Evolutionary conservation across 2,888 invertebrate genomes (phyloP).

Genomic region (Agrotis ipsilon): DNA sequence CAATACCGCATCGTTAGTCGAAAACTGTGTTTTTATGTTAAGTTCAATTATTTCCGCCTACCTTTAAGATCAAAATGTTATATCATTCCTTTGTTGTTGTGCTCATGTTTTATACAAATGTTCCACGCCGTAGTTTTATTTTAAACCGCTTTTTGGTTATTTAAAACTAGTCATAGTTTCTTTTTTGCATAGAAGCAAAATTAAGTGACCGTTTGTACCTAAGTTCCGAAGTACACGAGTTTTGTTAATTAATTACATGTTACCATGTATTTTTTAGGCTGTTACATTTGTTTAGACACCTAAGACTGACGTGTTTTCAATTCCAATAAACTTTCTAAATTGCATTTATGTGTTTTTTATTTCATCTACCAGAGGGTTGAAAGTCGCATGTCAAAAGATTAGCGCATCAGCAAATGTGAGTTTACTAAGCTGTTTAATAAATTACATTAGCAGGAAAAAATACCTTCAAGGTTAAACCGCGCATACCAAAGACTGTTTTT

Average conservation of each 20-base stretch:
- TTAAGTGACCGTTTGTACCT: conserved; percentile 11
- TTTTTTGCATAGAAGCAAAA: not conserved
- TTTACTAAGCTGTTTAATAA: too few species aligned
- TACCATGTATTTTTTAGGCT: conserved; percentile 32
- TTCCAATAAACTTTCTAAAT: conserved; percentile 59
- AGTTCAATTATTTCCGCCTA: conserved; percentile 62
- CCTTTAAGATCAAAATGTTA: conserved; percentile 60
- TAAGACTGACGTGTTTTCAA: conserved; percentile 62
- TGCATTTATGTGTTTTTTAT: conserved; percentile 45
- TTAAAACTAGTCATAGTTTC: conserved; percentile 41
- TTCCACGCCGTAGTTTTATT: conserved; percentile 14
- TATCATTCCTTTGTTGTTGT: conserved; percentile 61
- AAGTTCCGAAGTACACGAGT: conserved; percentile 47
- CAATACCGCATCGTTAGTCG: conserved; percentile 24
- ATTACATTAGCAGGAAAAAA: too few species aligned
- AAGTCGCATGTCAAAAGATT: not conserved
- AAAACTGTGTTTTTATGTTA: conserved; percentile 22
- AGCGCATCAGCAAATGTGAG: not conserved
- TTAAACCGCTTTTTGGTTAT: conserved; percentile 47
- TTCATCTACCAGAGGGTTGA: too few species aligned
- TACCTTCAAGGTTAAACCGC: too few species aligned
- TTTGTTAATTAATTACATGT: conserved; percentile 21
- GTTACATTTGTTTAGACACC: conserved; percentile 39
- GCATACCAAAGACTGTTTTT: too few species aligned
- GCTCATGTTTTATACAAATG: conserved; percentile 23